These are phyloP conservation scores for Papilio protenor DNA, from an alignment of 2,888 invertebrate genomes.

Conservation along the genomic window DNA sequence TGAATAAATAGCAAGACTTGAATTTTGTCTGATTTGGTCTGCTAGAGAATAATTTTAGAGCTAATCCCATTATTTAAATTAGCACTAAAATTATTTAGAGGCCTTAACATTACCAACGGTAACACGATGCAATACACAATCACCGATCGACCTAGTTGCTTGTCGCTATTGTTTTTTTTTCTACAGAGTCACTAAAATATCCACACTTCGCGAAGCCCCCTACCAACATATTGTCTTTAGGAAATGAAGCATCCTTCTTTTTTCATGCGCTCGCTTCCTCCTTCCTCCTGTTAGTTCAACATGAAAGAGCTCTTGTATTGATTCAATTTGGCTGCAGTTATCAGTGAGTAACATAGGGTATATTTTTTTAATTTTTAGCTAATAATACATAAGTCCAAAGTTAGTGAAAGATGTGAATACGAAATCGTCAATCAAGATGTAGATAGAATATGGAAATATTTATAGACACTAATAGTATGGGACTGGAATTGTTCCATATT, in stretches of 20 bases:
- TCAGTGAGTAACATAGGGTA: no score
- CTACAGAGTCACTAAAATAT: no score
- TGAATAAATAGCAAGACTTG: constrained; percentile 4
- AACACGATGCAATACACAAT: neutral
- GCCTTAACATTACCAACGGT: neutral
- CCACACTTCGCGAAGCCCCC: no score
- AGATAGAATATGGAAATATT: neutral
- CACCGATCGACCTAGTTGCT: neutral
- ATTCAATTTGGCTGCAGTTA: neutral
- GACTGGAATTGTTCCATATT: neutral
- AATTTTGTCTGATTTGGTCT: neutral
- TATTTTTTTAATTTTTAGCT: no score
- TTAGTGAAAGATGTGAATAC: neutral
- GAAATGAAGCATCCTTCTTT: no score
- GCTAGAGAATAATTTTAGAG: neutral
- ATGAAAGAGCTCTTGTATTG: neutral
- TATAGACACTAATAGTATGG: constrained; percentile 8
- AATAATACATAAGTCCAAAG: neutral
- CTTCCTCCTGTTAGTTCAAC: no score
- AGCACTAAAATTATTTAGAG: neutral
- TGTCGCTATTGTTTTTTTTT: neutral
- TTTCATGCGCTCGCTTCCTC: no score
- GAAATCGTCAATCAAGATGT: neutral
- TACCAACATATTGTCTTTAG: no score
- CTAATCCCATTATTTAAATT: neutral